Evolutionary conservation across 2,797 vertebrate species (phyloP), one percentile per base, ranked within the genome.

Genomic region (Xyrichtys novacula): DNA sequence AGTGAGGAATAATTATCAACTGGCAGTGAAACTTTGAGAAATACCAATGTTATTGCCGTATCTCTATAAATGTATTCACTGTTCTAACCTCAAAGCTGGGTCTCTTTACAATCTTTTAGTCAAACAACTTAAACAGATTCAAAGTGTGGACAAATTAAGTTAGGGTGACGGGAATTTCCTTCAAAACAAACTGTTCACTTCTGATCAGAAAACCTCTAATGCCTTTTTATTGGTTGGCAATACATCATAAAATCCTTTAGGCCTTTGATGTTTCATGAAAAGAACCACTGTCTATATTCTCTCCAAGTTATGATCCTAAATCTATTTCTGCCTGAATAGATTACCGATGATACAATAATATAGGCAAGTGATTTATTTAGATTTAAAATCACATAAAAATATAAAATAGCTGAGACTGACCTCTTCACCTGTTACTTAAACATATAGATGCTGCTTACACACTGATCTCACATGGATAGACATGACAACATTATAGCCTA

Each of bases 61-160:
- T n/a, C n/a, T n/a, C n/a, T n/a, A n/a, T n/a, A n/a, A n/a, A n/a
- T n/a, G n/a, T n/a, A n/a, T n/a, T n/a, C 32, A 3, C 32, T 34
- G 11, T 4, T 34, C 32, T 12, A 34, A 9, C 7, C n/a, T 42
- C n/a, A 42, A 42, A 19, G 16, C 0, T 11, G 47, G 55, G n/a
- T 28, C 23, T 56, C 48, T 50, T 29, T 26, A 40, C 39, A 46
- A 14, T 54, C 32, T 59, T 63, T 32, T 46, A 43, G 36, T 14
- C n/a, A 23, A 46, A 50, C 29, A 66, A 34, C 16, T 36, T 31
- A 34, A 28, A 50, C 26, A 16, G 43, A 36, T 55, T 67, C 22
- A 76, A 53, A 53, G 52, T 48, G 17, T 40, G 31, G 12, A 26
- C 6, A 72, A 80, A 62, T 65, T 0, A 50, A 1, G 34, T 73